Conservation (phyloP, 2,113 vertebrate genomes). For the Ardeotis arabs region DNA sequence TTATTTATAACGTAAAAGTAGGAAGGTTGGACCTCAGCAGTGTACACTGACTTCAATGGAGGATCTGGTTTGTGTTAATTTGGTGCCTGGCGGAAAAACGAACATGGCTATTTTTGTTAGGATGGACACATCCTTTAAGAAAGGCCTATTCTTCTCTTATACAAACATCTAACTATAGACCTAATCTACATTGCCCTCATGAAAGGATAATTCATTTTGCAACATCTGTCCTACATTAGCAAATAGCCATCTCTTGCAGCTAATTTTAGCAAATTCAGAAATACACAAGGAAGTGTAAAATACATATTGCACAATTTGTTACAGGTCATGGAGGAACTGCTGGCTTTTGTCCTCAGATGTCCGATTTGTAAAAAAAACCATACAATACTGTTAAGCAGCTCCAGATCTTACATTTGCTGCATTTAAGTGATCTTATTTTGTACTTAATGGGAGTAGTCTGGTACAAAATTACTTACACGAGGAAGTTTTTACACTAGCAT, state of each 20-base stretch:
- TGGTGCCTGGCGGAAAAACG: background rate
- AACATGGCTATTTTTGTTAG: conserved; percentile 15
- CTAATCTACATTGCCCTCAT: background rate
- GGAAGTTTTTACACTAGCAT: background rate
- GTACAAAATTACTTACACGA: background rate
- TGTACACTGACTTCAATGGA: background rate
- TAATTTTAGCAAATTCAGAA: conserved; percentile 45
- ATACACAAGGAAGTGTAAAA: conserved; percentile 1
- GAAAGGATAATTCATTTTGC: background rate
- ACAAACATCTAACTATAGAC: conserved; percentile 3
- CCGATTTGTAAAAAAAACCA: background rate
- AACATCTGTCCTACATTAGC: background rate
- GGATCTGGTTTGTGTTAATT: conserved; percentile 4
- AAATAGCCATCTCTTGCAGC: conserved; percentile 7
- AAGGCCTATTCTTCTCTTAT: background rate
- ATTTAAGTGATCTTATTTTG: background rate
- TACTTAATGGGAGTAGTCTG: background rate
- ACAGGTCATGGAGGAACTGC: background rate
- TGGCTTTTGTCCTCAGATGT: background rate
- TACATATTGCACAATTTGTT: background rate
- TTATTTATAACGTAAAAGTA: background rate
- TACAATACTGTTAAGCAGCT: background rate
- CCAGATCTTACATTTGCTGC: background rate
- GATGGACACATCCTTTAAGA: background rate
- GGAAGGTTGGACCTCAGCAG: background rate